Conservation (phyloP, 53 echinoderm and acorn worm genomes). For the Apostichopus leukothele region DNA sequence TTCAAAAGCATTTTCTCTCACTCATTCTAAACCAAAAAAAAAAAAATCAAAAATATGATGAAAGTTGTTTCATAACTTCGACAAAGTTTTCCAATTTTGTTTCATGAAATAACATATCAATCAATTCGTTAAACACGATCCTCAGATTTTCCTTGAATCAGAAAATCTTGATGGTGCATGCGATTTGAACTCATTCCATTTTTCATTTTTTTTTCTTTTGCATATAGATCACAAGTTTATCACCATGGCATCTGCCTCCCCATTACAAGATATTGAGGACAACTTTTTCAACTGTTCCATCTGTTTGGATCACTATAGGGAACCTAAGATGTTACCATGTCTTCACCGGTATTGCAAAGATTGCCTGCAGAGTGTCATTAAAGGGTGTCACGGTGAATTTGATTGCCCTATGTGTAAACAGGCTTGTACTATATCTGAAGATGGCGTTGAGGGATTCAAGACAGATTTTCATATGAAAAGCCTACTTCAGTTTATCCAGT, state of each 20-base stretch:
- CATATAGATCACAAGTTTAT: background rate
- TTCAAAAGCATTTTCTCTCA: no score
- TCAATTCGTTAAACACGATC: no score
- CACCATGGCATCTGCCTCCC: conserved; percentile 13
- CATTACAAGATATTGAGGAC: conserved; percentile 16
- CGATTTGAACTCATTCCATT: no score
- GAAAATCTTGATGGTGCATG: no score
- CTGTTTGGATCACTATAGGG: conserved; percentile 19
- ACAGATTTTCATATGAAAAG: conserved; percentile 28
- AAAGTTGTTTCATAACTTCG: no score
- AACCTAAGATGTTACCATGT: conserved; percentile 21
- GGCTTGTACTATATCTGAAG: background rate
- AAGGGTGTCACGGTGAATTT: background rate
- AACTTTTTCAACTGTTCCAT: conserved; percentile 17
- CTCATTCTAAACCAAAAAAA: no score
- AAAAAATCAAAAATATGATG: no score
- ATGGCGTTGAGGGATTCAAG: conserved; percentile 3
- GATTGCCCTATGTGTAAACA: background rate
- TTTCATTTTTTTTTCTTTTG: no score
- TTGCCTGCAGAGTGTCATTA: background rate
- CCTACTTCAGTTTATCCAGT: conserved; percentile 13
- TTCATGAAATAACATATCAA: no score
- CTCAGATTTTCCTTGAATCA: no score
- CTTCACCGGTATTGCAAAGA: conserved; percentile 18
- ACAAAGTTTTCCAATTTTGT: no score